Evolutionary conservation across 2,113 vertebrate genomes (phyloP).

Genomic region (Nanorana parkeri): DNA sequence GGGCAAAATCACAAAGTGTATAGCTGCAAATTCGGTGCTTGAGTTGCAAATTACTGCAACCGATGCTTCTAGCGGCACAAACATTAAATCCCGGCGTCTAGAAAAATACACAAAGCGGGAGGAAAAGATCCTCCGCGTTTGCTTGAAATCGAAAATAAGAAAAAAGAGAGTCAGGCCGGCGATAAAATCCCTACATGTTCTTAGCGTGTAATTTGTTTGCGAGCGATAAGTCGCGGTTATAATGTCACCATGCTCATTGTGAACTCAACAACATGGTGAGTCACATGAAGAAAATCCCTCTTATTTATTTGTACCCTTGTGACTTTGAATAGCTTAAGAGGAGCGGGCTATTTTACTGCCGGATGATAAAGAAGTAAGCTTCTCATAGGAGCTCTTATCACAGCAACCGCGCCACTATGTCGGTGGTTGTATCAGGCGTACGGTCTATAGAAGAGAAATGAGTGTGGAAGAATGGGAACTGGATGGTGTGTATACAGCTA

Average conservation of each 20-base stretch:
- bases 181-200: constrained; percentile 14
- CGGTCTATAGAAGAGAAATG: not conserved
- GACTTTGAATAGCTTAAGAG: constrained; percentile 32
- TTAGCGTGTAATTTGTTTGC: constrained; percentile 18
- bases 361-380: constrained; percentile 28
- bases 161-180: not conserved
- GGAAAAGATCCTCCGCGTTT: not conserved
- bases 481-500: no score
- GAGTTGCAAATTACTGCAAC: constrained; percentile 30
- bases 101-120: not conserved
- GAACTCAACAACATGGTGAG: constrained; percentile 1
- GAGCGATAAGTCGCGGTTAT: constrained; percentile 29
- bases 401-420: not conserved
- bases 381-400: constrained; percentile 12
- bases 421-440: not conserved
- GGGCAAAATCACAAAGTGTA: not conserved
- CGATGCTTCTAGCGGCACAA: constrained; percentile 4
- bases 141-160: not conserved
- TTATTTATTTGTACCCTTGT: constrained; percentile 34
- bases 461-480: not conserved
- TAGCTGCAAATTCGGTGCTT: constrained; percentile 16
- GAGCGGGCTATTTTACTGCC: constrained; percentile 14
- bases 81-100: constrained; percentile 10
- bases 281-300: constrained; percentile 3
- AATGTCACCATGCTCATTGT: constrained; percentile 27